Conservation (phyloP, 2,888 invertebrate genomes). For the Nomada hirtipes region DNA sequence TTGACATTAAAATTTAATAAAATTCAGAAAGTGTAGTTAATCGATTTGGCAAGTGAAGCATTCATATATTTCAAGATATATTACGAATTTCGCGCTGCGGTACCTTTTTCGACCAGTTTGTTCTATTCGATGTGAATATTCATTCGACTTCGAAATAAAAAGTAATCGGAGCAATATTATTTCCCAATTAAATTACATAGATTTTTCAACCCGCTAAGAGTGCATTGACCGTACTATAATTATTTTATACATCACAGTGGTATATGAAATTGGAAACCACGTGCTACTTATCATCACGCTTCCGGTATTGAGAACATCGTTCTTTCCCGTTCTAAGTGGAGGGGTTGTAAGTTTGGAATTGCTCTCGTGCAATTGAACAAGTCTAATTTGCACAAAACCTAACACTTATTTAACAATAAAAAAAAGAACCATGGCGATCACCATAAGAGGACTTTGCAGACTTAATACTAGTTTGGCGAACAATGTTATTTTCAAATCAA, state of each 20-base stretch:
- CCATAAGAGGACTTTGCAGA: conserved; percentile 63
- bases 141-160: neutral
- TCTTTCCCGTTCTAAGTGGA: neutral
- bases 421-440: conserved; percentile 69
- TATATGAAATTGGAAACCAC: neutral
- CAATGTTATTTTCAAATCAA: conserved; percentile 59
- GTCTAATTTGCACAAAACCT: neutral
- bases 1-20: no score
- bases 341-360: neutral
- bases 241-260: neutral
- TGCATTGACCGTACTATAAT: neutral
- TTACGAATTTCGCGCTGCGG: neutral
- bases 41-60: no score
- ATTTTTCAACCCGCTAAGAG: neutral
- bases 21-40: no score
- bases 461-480: conserved; percentile 63
- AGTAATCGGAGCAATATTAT: neutral
- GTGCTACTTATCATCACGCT: neutral
- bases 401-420: neutral
- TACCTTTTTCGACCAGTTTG: no score
- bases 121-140: no score
- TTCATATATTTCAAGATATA: neutral
- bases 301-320: neutral
- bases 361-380: neutral
- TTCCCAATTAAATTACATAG: neutral